These are phyloP conservation scores for Reticulitermes speratus DNA, from an alignment of 1,140 invertebrate genomes.

Conservation along the genomic window DNA sequence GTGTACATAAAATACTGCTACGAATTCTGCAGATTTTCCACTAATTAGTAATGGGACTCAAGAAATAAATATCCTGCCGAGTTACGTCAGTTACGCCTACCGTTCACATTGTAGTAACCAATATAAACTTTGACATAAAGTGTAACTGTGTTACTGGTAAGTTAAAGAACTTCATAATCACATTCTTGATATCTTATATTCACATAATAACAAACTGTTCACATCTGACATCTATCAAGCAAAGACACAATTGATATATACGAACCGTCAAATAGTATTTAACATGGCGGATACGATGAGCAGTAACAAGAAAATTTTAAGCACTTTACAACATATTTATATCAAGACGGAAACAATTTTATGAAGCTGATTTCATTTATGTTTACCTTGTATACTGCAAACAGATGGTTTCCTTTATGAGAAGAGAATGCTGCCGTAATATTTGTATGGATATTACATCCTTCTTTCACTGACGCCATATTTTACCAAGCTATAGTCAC, in stretches of 20 bases:
- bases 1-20: neutral
- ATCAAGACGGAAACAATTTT: neutral
- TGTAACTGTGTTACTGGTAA: neutral
- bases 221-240: constrained; percentile 15
- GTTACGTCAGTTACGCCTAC: constrained; percentile 26
- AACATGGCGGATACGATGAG: constrained; percentile 22
- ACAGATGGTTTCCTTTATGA: constrained; percentile 22
- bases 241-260: neutral
- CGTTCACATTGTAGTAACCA: constrained; percentile 17
- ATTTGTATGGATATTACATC: constrained; percentile 20
- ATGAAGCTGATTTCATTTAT: neutral
- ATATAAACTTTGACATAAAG: neutral
- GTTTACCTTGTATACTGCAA: constrained; percentile 25
- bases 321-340: neutral
- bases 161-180: neutral
- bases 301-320: constrained; percentile 1
- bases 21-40: neutral
- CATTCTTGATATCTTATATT: neutral
- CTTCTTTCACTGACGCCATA: constrained; percentile 28
- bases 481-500: constrained; percentile 23
- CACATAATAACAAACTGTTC: neutral
- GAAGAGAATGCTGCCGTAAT: constrained; percentile 21
- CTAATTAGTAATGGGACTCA: neutral
- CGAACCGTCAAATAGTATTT: constrained; percentile 22
- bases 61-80: neutral